Evolutionary conservation across 2,113 vertebrate species (phyloP), one percentile per base, ranked within the genome.

Genomic region (Pao palembangensis): DNA sequence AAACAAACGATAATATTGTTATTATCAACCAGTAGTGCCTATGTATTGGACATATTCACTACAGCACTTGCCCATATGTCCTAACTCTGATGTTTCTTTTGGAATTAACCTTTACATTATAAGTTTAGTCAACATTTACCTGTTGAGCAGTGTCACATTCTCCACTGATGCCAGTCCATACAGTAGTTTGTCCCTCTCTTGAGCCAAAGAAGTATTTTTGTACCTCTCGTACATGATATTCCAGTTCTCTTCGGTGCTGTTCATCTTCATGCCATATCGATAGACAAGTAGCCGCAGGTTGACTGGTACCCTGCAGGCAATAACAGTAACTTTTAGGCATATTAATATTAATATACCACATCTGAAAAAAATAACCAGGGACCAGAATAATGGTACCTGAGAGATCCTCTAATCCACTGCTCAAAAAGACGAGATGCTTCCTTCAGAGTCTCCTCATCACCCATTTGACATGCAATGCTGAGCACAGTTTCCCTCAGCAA

Each of bases 121-220:
- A 38, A 38, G 34, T 38, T 38, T 38, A 38, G 34, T 38, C 10
- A 2, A 11, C 34, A 14, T 15, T 84, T 81, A 97, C 97, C 86
- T 93, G 85, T 86, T 67, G 61, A 98, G 87, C 56, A 98, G 92
- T 1, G 58, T 13, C 52, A 94, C 55, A 2, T 92, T 78, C 31
- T 89, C 84, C 75, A 94, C 92, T 1, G 96, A 97, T 21, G 97
- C 94, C 74, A 99, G 84, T 23, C 96, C 96, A 16, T 96, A 95
- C 8, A 99, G 89, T 46, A 99, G 85, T 72, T 99, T 99, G 86
- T 95, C 95, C 81, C 98, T 98, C 79, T 99, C 97, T 82, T 99
- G 97, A 2, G 97, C 97, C 76, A 99, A 81, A 16, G 92, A 21
- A 0, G 88, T 82, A 0, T 71, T 53, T 76, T 85, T 87, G 76